A percentile compares a stretch with the other conserved stretches of the same genome.
phyloP scores from a whole-genome alignment of 2,113 vertebrate species.

The Petroica traversi region DNA sequence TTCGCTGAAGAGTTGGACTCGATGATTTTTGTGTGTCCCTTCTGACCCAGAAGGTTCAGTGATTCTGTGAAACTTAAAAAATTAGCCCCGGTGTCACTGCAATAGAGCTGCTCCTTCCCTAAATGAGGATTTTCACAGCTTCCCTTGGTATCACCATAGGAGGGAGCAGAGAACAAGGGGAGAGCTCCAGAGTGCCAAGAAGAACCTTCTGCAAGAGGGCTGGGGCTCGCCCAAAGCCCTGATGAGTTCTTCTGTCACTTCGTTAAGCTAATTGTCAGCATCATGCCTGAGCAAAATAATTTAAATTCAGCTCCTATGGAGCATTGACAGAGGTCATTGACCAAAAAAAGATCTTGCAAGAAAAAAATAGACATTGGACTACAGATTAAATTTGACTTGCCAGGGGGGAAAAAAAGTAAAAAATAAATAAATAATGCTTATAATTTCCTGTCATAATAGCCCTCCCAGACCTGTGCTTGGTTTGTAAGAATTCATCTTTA shows the following conservation, averaged over 20 bases:
- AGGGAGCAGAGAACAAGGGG: background rate
- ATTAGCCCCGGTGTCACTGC: background rate
- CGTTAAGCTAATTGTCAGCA: slow-evolving; percentile 31
- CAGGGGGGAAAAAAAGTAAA: background rate
- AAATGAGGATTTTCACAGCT: background rate
- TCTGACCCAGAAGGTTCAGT: background rate
- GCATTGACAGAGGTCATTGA: slow-evolving; percentile 15
- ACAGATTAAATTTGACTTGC: slow-evolving; percentile 23
- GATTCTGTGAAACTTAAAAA: background rate
- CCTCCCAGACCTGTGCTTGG: slow-evolving; percentile 45
- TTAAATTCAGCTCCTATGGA: slow-evolving; percentile 9
- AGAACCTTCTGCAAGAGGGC: slow-evolving; percentile 32
- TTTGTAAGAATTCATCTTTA: slow-evolving; percentile 62
- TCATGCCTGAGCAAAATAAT: slow-evolving; percentile 1
- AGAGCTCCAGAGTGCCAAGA: background rate
- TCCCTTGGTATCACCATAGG: background rate
- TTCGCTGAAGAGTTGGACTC: background rate
- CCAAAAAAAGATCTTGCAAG: background rate
- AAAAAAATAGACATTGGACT: background rate
- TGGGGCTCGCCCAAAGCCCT: background rate
- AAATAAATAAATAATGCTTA: slow-evolving; percentile 26
- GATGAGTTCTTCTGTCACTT: slow-evolving; percentile 38
- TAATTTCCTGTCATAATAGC: slow-evolving; percentile 66
- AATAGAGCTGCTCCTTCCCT: too few relatives aligned
- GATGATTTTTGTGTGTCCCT: background rate